Percentiles rank a stretch among this genome's conserved stretches.
phyloP scores from a whole-genome alignment of 2,113 vertebrate genomes.

The Rhinolophus ferrumequinum region DNA sequence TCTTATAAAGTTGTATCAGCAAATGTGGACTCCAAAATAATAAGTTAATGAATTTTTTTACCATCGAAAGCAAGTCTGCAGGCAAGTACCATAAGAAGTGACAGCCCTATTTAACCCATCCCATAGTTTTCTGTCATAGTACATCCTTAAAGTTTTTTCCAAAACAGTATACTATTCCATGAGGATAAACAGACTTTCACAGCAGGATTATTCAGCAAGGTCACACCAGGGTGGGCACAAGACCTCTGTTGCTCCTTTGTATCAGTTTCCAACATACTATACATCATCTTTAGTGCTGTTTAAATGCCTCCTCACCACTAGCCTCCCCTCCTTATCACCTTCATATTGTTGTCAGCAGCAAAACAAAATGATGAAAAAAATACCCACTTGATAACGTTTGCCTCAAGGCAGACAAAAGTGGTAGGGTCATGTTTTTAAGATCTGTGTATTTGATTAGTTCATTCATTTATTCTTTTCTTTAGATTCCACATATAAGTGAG shows the following conservation, averaged over 20 bases:
- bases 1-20: not conserved
- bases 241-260: too few species aligned
- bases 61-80: constrained; percentile 5
- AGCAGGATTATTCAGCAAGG: not conserved
- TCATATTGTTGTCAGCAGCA: not conserved
- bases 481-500: too few species aligned
- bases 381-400: not conserved
- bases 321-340: not conserved
- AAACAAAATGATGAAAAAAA: not conserved
- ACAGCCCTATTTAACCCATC: not conserved
- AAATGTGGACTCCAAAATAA: not conserved
- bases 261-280: not conserved
- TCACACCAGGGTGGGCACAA: not conserved
- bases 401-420: not conserved
- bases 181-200: too few species aligned
- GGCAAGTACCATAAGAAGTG: not conserved
- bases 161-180: not conserved
- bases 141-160: not conserved
- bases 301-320: too few species aligned
- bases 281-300: too few species aligned
- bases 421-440: not conserved
- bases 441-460: too few species aligned
- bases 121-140: not conserved
- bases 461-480: too few species aligned
- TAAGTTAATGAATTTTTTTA: constrained; percentile 12